These are phyloP conservation scores for Apocheima hispidaria DNA, from an alignment of 2,888 invertebrate genomes.

Conservation along the genomic window DNA sequence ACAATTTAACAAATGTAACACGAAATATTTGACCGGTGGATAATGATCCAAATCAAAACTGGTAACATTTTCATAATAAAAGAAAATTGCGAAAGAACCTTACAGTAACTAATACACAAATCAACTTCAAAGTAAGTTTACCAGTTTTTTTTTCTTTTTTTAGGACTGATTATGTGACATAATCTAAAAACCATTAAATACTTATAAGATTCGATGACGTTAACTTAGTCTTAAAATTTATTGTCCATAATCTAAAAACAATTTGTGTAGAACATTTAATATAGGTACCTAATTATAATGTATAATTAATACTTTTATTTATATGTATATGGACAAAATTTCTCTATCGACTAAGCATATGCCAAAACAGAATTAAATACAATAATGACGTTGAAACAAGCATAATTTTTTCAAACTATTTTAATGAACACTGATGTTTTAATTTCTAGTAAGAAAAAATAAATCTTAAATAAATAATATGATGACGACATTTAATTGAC, in stretches of 20 bases:
- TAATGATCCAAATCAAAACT: too few species aligned
- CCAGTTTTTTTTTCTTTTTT: not conserved
- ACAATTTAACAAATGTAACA: too few species aligned
- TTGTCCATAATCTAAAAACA: constrained; percentile 32
- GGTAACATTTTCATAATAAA: too few species aligned
- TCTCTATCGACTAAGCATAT: constrained; percentile 1
- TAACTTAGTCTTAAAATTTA: constrained; percentile 28
- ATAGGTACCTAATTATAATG: not conserved
- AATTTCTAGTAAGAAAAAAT: not conserved
- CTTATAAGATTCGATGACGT: constrained; percentile 17
- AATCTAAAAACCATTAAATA: not conserved
- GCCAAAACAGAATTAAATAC: not conserved
- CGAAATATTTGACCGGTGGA: too few species aligned
- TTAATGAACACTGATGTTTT: not conserved
- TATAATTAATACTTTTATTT: constrained; percentile 2
- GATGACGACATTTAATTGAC: constrained; percentile 32
- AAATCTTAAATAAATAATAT: constrained; percentile 4
- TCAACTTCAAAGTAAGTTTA: too few species aligned
- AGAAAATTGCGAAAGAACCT: too few species aligned
- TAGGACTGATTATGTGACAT: too few species aligned
- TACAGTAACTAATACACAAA: too few species aligned
- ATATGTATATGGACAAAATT: constrained; percentile 7
- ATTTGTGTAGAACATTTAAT: constrained; percentile 22
- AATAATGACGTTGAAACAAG: not conserved
- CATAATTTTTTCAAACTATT: not conserved